Conservation (phyloP, 2,113 vertebrate genomes). For the Halichoerus grypus region DNA sequence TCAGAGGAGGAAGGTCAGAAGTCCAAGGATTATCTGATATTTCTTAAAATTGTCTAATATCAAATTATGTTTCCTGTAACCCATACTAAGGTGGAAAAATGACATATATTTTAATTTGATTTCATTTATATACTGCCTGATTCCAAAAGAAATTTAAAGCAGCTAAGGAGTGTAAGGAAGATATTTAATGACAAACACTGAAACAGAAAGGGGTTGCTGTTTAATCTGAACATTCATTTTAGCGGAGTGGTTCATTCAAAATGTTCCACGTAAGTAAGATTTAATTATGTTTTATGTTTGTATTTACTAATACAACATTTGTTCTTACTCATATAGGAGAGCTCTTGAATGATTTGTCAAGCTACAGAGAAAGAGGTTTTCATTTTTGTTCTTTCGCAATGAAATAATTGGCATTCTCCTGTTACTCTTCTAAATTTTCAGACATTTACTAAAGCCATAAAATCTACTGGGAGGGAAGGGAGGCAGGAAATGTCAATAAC, state of each 20-base stretch:
- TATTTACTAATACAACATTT: conserved; percentile 63
- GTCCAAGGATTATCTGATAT: background rate
- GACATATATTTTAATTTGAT: conserved; percentile 46
- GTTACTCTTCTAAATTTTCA: conserved; percentile 34
- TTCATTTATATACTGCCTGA: background rate
- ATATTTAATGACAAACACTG: conserved; percentile 60
- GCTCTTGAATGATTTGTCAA: conserved; percentile 66
- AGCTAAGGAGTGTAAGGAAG: conserved; percentile 58
- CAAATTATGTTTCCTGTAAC: conserved; percentile 39
- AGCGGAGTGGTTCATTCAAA: conserved; percentile 60
- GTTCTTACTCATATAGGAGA: conserved; percentile 51
- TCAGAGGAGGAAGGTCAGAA: background rate
- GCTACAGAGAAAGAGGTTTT: conserved; percentile 11
- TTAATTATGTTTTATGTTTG: conserved; percentile 74
- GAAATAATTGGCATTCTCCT: conserved; percentile 50
- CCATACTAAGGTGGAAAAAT: background rate
- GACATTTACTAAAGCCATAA: conserved; percentile 34
- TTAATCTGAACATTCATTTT: conserved; percentile 72
- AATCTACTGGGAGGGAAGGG: background rate
- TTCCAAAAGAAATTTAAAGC: conserved; percentile 53
- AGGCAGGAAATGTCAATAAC: background rate
- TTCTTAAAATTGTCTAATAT: conserved; percentile 37
- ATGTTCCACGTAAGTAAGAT: conserved; percentile 57
- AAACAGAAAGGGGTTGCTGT: conserved; percentile 46
- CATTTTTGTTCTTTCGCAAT: conserved; percentile 20